A percentile compares a stretch with the other conserved stretches of the same genome.
Conservation (phyloP, 53 echinoderm and acorn worm species). For the Antedon mediterranea region DNA sequence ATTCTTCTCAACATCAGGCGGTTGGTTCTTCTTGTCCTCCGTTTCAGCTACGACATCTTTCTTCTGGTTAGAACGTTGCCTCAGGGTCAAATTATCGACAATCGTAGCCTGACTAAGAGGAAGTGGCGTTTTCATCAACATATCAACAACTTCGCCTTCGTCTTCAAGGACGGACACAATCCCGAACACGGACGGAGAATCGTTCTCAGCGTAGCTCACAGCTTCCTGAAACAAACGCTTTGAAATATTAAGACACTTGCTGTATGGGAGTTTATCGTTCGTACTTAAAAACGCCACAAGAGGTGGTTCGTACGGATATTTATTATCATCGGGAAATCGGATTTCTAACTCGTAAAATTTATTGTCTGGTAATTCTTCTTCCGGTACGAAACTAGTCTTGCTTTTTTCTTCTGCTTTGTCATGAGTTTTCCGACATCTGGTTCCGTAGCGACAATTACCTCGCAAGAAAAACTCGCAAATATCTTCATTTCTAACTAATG, state of each 20-base stretch:
- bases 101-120: conserved; percentile 14
- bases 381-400: neutral
- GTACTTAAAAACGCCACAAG: conserved; percentile 45
- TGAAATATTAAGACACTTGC: conserved; percentile 36
- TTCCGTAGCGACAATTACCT: conserved; percentile 46
- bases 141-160: conserved; percentile 21
- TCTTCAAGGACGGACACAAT: conserved; percentile 49
- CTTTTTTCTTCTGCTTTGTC: neutral
- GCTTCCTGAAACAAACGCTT: conserved; percentile 36
- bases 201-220: conserved; percentile 19
- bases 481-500: neutral
- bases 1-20: too few relatives aligned
- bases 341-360: conserved; percentile 52
- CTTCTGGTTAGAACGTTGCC: neutral
- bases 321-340: conserved; percentile 36
- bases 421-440: conserved; percentile 32
- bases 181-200: conserved; percentile 42
- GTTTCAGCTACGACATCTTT: neutral
- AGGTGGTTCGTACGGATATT: conserved; percentile 53
- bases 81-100: neutral
- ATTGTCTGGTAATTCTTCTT: conserved; percentile 21
- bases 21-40: neutral
- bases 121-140: conserved; percentile 31
- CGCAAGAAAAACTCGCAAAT: conserved; percentile 43
- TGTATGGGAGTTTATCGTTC: conserved; percentile 32